Conservation (phyloP, 2,888 invertebrate genomes). For the Achlya flavicornis region DNA sequence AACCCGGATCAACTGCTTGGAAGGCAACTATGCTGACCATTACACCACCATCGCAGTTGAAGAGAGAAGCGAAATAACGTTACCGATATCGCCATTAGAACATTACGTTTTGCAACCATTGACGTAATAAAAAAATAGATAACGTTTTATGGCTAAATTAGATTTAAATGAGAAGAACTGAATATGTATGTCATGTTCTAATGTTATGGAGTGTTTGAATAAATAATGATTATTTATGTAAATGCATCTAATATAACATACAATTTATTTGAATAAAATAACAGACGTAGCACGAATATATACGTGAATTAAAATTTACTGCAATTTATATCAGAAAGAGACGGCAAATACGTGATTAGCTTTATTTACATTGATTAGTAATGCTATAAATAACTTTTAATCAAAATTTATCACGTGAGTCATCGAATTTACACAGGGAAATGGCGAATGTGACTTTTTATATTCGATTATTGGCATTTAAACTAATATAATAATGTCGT, state of each 20-base stretch:
- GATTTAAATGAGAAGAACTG: neutral
- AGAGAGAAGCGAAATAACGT: neutral
- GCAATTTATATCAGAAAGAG: neutral
- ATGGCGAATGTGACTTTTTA: too few relatives aligned
- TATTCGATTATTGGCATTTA: too few relatives aligned
- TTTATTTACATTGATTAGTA: neutral
- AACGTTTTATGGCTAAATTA: neutral
- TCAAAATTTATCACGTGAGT: neutral
- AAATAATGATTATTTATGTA: conserved; percentile 8
- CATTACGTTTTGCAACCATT: neutral
- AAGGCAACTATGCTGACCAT: conserved; percentile 83
- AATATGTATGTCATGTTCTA: neutral
- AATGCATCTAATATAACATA: neutral
- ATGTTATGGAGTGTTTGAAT: neutral
- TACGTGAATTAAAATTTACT: neutral
- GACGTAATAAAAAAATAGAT: neutral
- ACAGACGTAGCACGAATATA: neutral
- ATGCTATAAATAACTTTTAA: neutral
- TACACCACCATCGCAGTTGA: conserved; percentile 76
- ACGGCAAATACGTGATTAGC: neutral
- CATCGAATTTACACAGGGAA: too few relatives aligned
- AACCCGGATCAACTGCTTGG: conserved; percentile 81
- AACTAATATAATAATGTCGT: too few relatives aligned
- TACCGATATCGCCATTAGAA: neutral
- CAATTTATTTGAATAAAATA: conserved; percentile 1